Conservation (phyloP, 2,113 vertebrate species). For the Anarrhichthys ocellatus region DNA sequence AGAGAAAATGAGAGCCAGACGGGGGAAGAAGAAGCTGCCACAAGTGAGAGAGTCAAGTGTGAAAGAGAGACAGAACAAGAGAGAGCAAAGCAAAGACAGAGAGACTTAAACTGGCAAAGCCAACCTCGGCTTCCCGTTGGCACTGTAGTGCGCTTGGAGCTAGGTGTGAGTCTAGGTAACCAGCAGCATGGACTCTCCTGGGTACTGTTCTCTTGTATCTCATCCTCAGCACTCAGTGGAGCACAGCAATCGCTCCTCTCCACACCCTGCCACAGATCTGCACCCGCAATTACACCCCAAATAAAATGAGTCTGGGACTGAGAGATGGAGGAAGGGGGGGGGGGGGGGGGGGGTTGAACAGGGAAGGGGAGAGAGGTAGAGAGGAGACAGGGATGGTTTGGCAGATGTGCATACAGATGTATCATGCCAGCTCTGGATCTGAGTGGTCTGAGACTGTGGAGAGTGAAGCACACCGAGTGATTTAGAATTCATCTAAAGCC, state of each 20-base stretch:
- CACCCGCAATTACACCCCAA: conserved; percentile 75
- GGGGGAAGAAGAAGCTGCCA: conserved; percentile 1
- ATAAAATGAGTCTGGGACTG: conserved; percentile 73
- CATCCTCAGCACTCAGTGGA: conserved; percentile 67
- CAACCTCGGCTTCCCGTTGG: conserved; percentile 38
- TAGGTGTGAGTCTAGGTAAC: conserved; percentile 49
- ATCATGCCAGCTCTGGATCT: conserved; percentile 56
- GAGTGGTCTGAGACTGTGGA: conserved; percentile 42
- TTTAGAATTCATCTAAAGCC: conserved; percentile 62
- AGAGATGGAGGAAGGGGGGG: conserved; percentile 39
- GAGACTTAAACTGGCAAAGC: conserved; percentile 48
- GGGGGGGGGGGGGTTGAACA: conserved; percentile 18
- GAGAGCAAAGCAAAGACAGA: conserved; percentile 17
- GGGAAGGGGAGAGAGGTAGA: conserved; percentile 5
- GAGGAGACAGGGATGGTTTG: conserved; percentile 50
- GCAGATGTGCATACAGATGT: conserved; percentile 73
- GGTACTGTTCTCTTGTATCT: conserved; percentile 64
- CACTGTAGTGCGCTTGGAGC: conserved; percentile 47
- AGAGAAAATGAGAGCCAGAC: background rate
- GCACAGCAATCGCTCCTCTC: conserved; percentile 73
- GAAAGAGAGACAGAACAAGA: conserved; percentile 34
- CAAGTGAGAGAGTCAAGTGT: conserved; percentile 35
- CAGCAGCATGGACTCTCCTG: conserved; percentile 58
- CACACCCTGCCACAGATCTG: conserved; percentile 74
- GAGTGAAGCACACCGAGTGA: conserved; percentile 38